Base-by-base conservation (phyloP, 2,113 vertebrate species). In the Boulengeromyrus knoepffleri region DNA sequence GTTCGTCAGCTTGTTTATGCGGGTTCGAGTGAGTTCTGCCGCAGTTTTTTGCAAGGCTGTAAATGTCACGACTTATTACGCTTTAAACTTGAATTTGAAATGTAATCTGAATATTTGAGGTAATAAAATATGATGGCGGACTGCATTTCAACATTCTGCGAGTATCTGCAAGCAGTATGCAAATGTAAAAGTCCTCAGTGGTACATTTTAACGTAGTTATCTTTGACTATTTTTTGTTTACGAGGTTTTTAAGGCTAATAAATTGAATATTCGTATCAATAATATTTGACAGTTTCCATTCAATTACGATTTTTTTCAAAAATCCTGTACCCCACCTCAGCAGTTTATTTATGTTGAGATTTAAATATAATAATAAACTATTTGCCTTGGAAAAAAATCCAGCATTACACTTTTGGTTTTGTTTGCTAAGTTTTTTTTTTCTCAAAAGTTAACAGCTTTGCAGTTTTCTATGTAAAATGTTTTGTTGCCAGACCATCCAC, bases 201-300 rank as follows among this genome's bases (percentile, higher is more conserved):
- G 15, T 50, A 39, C 56, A 39, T 70, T 87, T 42, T 45, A 58
- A 50, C 45, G 10, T 62, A 86, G 47, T 58, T 50, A 62, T 53
- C 24, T 90, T 90, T 87, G n/a, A 13, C n/a, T 39, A 1, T 88
- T 62, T 70, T 90, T 45, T 52, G 31, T 49, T 87, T 56, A 46
- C 5, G 24, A 88, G 85, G 89, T 90, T 90, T 90, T 90, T 53
- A 70, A 58, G 85, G 66, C 74, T 87, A 90, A 90, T 90, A 17
- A 85, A 56, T n/a, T 87, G 89, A 87, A 87, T 74, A 90, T 90
- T 62, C n/a, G 24, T 87, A 90, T 19, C 27, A 17, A 24, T 46
- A 50, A 42, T 52, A 90, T 86, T 77, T 53, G 19, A 10, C 46
- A 53, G 24, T 87, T 86, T 84, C 45, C 77, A 77, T 90, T 49